These are phyloP conservation scores for Eurystomus glaucurus DNA, from an alignment of 2,797 vertebrate genomes.

Conservation along the genomic window DNA sequence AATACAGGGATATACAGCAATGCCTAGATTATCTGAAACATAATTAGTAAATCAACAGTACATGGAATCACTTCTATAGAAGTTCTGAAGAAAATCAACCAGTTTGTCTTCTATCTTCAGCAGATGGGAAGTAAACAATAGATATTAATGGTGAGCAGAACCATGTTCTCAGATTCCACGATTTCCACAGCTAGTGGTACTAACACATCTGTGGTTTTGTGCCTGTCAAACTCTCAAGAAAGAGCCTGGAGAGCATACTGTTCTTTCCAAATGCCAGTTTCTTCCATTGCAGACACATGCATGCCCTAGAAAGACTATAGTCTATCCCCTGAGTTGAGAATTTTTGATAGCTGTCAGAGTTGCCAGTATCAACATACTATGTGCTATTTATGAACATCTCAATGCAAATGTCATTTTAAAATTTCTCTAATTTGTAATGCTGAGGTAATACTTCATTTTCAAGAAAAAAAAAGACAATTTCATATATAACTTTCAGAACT, in stretches of 20 bases:
- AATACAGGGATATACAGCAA: background rate
- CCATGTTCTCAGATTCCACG: background rate
- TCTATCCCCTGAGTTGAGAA: background rate
- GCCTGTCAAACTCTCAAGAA: background rate
- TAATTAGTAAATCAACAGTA: background rate
- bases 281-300: background rate
- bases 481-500: background rate
- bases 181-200: background rate
- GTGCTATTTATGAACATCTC: background rate
- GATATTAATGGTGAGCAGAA: background rate
- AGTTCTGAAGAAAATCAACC: background rate
- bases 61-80: background rate
- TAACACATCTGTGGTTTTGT: background rate
- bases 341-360: slow-evolving; percentile 24
- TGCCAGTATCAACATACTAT: background rate
- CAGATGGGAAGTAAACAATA: background rate
- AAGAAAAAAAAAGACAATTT: background rate
- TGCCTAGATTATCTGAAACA: background rate
- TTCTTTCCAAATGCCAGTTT: background rate
- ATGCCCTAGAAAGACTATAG: slow-evolving; percentile 11
- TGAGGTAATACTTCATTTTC: slow-evolving; percentile 12
- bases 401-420: background rate
- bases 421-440: background rate
- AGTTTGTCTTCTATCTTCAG: slow-evolving; percentile 9
- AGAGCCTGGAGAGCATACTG: background rate